These are phyloP conservation scores for Trinectes maculatus DNA, from an alignment of 2,113 vertebrate species.

Conservation along the genomic window DNA sequence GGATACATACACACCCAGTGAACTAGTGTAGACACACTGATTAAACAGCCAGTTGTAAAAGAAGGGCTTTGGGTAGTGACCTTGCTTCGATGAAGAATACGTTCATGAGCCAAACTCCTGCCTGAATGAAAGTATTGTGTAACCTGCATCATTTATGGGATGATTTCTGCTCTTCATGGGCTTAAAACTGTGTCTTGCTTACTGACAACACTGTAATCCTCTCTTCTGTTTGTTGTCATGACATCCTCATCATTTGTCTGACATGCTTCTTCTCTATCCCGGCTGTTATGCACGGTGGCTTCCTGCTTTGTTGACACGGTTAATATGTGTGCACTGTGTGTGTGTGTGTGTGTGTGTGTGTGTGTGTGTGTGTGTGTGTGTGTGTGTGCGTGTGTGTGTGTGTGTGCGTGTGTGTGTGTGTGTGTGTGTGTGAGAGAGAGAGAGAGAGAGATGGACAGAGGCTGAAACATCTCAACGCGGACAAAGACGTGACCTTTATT, in stretches of 20 bases:
- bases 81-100: not conserved
- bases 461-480: slow-evolving; percentile 2
- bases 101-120: slow-evolving; percentile 21
- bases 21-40: too few species aligned
- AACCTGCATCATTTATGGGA: slow-evolving; percentile 65
- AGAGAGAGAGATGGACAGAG: slow-evolving; percentile 3
- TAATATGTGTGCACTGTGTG: not conserved
- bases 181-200: slow-evolving; percentile 52
- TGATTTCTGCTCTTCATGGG: slow-evolving; percentile 55
- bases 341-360: not conserved
- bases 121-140: slow-evolving; percentile 15
- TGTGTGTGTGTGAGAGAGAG: not conserved
- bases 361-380: not conserved
- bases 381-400: slow-evolving; percentile 8
- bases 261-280: slow-evolving; percentile 41
- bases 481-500: slow-evolving; percentile 66
- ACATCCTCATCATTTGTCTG: slow-evolving; percentile 52
- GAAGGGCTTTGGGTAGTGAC: not conserved
- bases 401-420: not conserved
- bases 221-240: slow-evolving; percentile 61
- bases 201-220: slow-evolving; percentile 70
- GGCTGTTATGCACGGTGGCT: slow-evolving; percentile 33
- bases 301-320: slow-evolving; percentile 2
- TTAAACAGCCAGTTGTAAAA: not conserved
- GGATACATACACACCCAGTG: too few species aligned